Evolutionary conservation across 1,140 invertebrate genomes (phyloP), one percentile per base, ranked within the genome.

Genomic region (Diorhabda carinulata): DNA sequence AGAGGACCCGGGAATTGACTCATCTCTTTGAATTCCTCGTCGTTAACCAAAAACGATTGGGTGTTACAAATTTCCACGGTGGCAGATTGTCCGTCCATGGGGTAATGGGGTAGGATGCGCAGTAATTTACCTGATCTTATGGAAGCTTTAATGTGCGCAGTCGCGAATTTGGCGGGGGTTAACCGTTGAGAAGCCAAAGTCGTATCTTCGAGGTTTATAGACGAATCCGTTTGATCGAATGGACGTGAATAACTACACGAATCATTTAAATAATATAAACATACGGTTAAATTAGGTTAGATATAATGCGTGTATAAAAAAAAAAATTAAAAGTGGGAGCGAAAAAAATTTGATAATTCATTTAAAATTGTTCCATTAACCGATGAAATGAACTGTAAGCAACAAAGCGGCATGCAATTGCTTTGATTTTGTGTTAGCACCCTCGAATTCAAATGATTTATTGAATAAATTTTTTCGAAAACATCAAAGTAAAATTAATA

Each of bases 91-190:
- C 91, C 92, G 78, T 93, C 91, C 64, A 86, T 82, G 61, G 91
- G 91, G 79, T 89, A 88, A 78, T 89, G 86, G 4, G 91, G 87
- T 62, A 88, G 82, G 57, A 93, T 87, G 73, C 89, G 85, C 61
- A 94, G 79, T 64, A 94, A 78, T 74, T 90, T 86, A 59, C 91
- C 91, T 70, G 87, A 86, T 6, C 86, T 82, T 61, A 91, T 87
- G 74, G 89, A 87, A 80, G 89, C 90, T 86, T 86, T 89, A 78
- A 89, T 81, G 78, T 95, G 93, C 40, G 92, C 90, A 43, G 89
- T 90, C 25, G 88, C 85, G 82, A 89, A 94, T 80, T 92, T 92
- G 63, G 87, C 88, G 56, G 93, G 92, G 4, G 92, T 95, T 81
- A 93, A 83, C 70, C 92, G 84, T 70, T 90, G 87, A 4, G 87